Conservation (phyloP, 1,140 invertebrate genomes). For the Chironomus striatipennis region DNA sequence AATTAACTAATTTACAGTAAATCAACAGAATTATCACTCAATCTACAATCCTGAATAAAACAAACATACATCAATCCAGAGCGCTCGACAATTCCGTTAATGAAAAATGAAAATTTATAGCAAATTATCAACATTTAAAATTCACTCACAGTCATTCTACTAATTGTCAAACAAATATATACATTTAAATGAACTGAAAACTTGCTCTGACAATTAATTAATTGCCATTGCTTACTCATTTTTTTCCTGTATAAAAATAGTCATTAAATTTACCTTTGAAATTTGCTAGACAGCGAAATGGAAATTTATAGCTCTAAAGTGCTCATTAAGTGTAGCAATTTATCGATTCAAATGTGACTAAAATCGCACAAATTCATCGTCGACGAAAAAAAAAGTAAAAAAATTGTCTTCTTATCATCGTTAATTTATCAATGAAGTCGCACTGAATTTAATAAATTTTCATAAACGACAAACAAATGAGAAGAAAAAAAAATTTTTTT, state of each 20-base stretch:
- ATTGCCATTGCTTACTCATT: conserved; percentile 5
- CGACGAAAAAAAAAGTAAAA: neutral
- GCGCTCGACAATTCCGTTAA: neutral
- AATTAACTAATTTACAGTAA: no score
- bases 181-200: neutral
- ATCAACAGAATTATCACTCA: no score
- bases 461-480: neutral
- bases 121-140: neutral
- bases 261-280: no score
- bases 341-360: neutral
- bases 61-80: no score
- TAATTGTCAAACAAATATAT: neutral
- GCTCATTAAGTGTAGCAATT: neutral
- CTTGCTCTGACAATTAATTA: neutral
- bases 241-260: neutral
- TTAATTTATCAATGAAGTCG: conserved; percentile 17
- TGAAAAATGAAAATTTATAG: neutral
- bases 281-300: neutral
- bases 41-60: no score
- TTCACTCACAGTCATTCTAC: neutral
- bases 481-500: neutral
- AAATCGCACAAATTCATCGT: neutral
- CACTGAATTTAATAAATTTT: conserved; percentile 16
- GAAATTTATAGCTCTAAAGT: conserved; percentile 4
- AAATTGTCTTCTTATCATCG: neutral